A percentile compares a stretch with the other conserved stretches of the same genome.
Evolutionary conservation across 2,888 invertebrate species (phyloP).

Genomic region (Protodeltote pygarga): DNA sequence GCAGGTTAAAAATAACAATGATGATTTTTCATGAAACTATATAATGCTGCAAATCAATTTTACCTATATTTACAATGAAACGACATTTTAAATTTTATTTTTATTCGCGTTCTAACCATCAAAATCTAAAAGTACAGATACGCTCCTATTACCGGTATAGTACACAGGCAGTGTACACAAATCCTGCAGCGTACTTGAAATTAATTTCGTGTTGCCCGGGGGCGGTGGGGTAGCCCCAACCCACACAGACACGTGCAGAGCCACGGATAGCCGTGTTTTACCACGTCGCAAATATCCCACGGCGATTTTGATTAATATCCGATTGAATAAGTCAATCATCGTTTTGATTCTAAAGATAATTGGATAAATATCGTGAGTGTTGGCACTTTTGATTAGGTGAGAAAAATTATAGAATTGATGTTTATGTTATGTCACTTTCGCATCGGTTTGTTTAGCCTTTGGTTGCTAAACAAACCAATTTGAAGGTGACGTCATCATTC

Average conservation of each 20-base stretch:
- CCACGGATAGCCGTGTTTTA: conserved; percentile 60
- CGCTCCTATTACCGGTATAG: conserved; percentile 49
- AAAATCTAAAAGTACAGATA: conserved; percentile 46
- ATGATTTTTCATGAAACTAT: too few species aligned
- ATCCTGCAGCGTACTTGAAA: conserved; percentile 75
- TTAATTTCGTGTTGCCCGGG: conserved; percentile 83
- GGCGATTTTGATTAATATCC: conserved; percentile 52
- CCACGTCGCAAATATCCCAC: conserved; percentile 58
- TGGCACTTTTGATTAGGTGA: neutral
- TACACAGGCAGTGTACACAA: conserved; percentile 76
- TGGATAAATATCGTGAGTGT: conserved; percentile 29
- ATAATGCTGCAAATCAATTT: too few species aligned
- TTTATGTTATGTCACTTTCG: too few species aligned
- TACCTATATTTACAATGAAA: too few species aligned
- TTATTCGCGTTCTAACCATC: neutral
- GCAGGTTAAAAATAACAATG: too few species aligned
- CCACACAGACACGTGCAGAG: conserved; percentile 69
- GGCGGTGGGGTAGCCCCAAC: conserved; percentile 42
- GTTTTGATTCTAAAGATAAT: conserved; percentile 40
- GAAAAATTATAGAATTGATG: neutral
- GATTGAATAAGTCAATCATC: conserved; percentile 56
- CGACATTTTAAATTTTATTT: too few species aligned
- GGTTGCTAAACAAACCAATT: too few species aligned
- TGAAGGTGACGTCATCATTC: too few species aligned
- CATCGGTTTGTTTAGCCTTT: too few species aligned